phyloP scores from a whole-genome alignment of 2,888 invertebrate species.

The Tanytarsus gracilentus region DNA sequence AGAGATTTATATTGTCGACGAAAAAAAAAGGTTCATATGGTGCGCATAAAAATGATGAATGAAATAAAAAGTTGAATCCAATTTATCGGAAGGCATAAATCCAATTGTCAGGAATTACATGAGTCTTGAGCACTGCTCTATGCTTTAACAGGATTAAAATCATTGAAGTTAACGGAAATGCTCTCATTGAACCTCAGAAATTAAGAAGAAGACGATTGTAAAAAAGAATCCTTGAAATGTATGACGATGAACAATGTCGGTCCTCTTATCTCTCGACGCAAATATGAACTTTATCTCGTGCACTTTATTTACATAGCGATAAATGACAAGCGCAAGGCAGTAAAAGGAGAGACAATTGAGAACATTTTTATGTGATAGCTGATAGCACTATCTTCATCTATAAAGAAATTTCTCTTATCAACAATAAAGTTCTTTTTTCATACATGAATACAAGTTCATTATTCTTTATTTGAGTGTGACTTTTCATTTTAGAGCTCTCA shows the following conservation, averaged over 20 bases:
- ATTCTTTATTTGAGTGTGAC: too few species aligned
- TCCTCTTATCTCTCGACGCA: not conserved
- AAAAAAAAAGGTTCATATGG: not conserved
- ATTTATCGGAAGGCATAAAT: conserved; percentile 1
- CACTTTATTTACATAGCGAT: conserved; percentile 10
- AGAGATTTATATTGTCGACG: not conserved
- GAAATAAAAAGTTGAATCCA: conserved; percentile 1
- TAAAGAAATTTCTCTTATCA: not conserved
- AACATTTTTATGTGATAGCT: not conserved
- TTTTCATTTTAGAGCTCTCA: too few species aligned
- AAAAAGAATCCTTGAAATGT: not conserved
- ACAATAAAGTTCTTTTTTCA: conserved; percentile 1
- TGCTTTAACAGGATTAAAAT: conserved; percentile 1
- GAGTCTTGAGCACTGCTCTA: not conserved
- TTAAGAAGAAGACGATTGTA: too few species aligned
- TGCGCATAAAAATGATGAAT: too few species aligned
- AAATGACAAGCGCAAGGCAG: conserved; percentile 1
- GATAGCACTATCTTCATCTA: conserved; percentile 7
- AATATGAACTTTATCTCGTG: conserved; percentile 21
- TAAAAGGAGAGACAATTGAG: conserved; percentile 18
- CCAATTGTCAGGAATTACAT: conserved; percentile 2
- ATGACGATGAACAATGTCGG: not conserved
- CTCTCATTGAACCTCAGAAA: too few species aligned
- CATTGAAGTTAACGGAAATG: too few species aligned
- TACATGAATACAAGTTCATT: conserved; percentile 18